Percentiles rank a stretch among this genome's conserved stretches.
Conservation (phyloP, 1,140 invertebrate genomes). For the Spodoptera frugiperda region DNA sequence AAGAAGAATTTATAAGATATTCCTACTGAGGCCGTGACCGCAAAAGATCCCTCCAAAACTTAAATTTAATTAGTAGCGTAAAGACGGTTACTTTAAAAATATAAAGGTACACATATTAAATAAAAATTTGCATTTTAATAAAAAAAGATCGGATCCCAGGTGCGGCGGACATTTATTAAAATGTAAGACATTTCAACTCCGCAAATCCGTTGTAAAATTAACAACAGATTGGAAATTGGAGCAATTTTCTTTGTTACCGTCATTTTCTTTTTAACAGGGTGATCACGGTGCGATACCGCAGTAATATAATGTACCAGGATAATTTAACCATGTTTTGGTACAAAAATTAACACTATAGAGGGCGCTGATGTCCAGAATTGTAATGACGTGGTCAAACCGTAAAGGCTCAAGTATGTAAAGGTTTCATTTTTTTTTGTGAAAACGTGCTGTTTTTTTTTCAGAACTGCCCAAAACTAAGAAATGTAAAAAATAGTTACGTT, state of each 20-base stretch:
- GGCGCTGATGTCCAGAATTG: neutral
- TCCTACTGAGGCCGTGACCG: too few relatives aligned
- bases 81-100: neutral
- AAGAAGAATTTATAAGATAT: too few relatives aligned
- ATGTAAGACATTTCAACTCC: conserved; percentile 33
- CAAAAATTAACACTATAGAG: neutral
- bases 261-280: conserved; percentile 23
- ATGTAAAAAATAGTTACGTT: too few relatives aligned
- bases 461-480: too few relatives aligned
- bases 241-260: conserved; percentile 23
- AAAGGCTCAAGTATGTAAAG: too few relatives aligned
- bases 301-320: neutral
- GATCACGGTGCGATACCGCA: conserved; percentile 1
- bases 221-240: conserved; percentile 37
- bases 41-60: neutral
- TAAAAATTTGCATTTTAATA: conserved; percentile 42
- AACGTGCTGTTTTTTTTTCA: too few relatives aligned
- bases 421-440: too few relatives aligned
- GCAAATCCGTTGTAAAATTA: conserved; percentile 39
- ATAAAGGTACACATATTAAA: neutral
- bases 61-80: conserved; percentile 2
- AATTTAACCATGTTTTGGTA: neutral
- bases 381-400: too few relatives aligned
- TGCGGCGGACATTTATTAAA: conserved; percentile 36
- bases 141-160: conserved; percentile 33